phyloP scores from a whole-genome alignment of 2,888 invertebrate genomes.

The Polydrusus tereticollis region DNA sequence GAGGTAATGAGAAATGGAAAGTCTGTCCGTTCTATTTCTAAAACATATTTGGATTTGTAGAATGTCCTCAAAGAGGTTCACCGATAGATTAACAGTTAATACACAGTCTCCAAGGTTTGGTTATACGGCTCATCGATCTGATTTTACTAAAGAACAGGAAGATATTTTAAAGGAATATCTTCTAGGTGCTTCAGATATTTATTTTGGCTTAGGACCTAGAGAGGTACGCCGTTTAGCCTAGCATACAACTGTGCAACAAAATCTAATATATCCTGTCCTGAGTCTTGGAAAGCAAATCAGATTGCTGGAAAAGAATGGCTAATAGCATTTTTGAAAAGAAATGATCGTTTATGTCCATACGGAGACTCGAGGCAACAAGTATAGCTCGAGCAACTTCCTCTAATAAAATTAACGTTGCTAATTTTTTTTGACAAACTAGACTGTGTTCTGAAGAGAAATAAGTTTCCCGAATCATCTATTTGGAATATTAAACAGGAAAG shows the following conservation, averaged over 20 bases:
- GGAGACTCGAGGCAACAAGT: slow-evolving; percentile 9
- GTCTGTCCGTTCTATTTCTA: not conserved
- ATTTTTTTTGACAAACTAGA: not conserved
- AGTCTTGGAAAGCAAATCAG: too few relatives aligned
- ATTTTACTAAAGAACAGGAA: not conserved
- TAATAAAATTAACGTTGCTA: slow-evolving; percentile 2
- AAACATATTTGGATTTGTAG: not conserved
- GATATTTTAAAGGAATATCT: not conserved
- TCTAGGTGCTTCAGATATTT: not conserved
- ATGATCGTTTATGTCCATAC: not conserved
- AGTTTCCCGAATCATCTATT: not conserved
- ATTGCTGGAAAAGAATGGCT: too few relatives aligned
- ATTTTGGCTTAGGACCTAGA: not conserved
- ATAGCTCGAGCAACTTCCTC: slow-evolving; percentile 13
- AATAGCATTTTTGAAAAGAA: not conserved
- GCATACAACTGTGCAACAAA: not conserved
- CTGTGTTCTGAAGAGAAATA: not conserved
- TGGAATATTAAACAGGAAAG: too few relatives aligned
- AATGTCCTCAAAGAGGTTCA: not conserved
- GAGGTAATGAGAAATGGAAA: not conserved
- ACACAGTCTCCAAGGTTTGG: not conserved
- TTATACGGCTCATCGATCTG: not conserved
- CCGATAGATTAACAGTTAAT: not conserved
- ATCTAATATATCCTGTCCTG: too few relatives aligned
- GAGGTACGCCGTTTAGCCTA: not conserved